Evolutionary conservation across 2,797 vertebrate genomes (phyloP).

Genomic region (Macropus fuliginosus): DNA sequence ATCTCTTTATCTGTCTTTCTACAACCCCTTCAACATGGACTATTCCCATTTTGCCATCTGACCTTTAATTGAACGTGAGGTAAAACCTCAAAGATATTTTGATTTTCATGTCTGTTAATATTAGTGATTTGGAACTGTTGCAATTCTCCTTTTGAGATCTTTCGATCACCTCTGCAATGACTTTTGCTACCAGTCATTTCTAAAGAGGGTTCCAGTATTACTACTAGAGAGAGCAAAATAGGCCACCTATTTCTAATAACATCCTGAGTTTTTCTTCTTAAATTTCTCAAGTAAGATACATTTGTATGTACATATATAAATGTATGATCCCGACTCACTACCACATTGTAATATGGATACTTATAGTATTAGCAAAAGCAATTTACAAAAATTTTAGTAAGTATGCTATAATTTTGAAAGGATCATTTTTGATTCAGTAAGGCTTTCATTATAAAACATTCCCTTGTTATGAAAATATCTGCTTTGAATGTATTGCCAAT

Average conservation of each 20-base stretch:
- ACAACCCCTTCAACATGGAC: neutral
- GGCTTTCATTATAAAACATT: conserved; percentile 30
- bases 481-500: conserved; percentile 32
- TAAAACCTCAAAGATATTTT: neutral
- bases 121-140: neutral
- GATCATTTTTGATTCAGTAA: conserved; percentile 36
- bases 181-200: neutral
- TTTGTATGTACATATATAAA: conserved; percentile 6
- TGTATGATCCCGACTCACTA: neutral
- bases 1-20: neutral
- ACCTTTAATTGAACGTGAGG: neutral
- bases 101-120: neutral
- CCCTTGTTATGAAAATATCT: conserved; percentile 40
- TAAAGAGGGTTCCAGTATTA: neutral
- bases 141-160: neutral
- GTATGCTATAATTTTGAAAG: conserved; percentile 44
- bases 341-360: neutral
- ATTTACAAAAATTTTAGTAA: conserved; percentile 53
- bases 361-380: conserved; percentile 57
- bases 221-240: conserved; percentile 51
- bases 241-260: conserved; percentile 25
- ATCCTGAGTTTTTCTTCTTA: conserved; percentile 11
- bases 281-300: neutral
- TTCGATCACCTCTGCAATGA: neutral
- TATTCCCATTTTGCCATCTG: neutral